Evolutionary conservation across 2,888 invertebrate genomes (phyloP).

Genomic region (Gari tellinella): DNA sequence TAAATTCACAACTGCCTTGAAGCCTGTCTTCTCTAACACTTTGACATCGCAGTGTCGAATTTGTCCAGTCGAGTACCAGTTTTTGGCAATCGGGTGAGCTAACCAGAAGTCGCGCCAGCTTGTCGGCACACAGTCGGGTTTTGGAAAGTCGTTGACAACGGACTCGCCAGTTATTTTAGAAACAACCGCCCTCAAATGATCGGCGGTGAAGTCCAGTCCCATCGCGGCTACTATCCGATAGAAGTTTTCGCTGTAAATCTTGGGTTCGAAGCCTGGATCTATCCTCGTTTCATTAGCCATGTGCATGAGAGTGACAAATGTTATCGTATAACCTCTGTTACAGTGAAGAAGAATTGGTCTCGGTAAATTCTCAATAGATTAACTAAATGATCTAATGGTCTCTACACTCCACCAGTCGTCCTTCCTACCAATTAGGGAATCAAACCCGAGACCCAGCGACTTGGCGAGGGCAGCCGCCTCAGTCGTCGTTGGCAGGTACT

Average conservation of each 20-base stretch:
- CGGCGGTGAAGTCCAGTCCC: constrained; percentile 13
- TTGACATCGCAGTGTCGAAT: neutral
- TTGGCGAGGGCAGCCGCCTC: neutral
- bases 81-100: constrained; percentile 12
- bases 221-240: constrained; percentile 4
- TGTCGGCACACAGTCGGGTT: constrained; percentile 3
- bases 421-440: too few species aligned
- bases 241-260: neutral
- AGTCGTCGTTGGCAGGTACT: constrained; percentile 1
- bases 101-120: constrained; percentile 4
- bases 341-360: constrained; percentile 69
- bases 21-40: constrained; percentile 10
- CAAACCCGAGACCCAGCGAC: too few species aligned
- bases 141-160: neutral
- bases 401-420: too few species aligned
- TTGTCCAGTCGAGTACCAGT: constrained; percentile 19
- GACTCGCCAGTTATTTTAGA: constrained; percentile 3
- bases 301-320: constrained; percentile 7
- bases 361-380: too few species aligned
- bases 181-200: neutral
- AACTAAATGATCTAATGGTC: too few species aligned
- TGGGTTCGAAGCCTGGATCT: neutral
- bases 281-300: neutral
- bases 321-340: constrained; percentile 67
- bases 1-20: constrained; percentile 13